These are phyloP conservation scores for Equus przewalskii DNA, from an alignment of 2,113 vertebrate species.

Conservation along the genomic window DNA sequence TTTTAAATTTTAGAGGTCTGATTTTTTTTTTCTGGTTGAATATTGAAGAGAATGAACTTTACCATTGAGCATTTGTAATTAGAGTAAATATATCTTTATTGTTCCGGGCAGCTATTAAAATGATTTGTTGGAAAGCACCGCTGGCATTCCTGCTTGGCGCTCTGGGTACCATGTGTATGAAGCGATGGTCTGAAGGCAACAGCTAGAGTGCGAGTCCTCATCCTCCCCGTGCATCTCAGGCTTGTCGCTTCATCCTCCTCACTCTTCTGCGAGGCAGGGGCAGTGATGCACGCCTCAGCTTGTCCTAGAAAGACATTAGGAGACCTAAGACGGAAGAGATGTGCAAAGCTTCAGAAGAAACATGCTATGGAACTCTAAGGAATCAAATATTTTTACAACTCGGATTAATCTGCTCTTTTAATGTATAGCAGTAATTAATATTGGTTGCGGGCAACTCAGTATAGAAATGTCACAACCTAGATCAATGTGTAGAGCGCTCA, in stretches of 20 bases:
- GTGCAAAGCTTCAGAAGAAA: neutral
- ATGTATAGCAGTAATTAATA: neutral
- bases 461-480: neutral
- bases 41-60: constrained; percentile 3
- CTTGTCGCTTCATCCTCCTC: neutral
- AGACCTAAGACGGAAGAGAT: neutral
- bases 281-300: neutral
- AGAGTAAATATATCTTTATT: neutral
- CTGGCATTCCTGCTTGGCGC: neutral
- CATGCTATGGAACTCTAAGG: neutral
- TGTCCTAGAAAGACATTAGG: neutral
- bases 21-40: neutral
- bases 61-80: neutral
- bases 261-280: neutral
- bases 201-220: neutral
- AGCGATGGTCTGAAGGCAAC: neutral
- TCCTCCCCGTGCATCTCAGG: neutral
- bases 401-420: neutral
- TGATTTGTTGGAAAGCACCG: neutral
- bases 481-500: neutral
- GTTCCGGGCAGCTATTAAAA: neutral
- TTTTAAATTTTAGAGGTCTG: neutral
- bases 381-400: neutral
- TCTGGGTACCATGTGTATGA: rapidly evolving
- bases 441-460: neutral